Conservation (phyloP, 2,888 invertebrate genomes). For the Osmoderma eremita region DNA sequence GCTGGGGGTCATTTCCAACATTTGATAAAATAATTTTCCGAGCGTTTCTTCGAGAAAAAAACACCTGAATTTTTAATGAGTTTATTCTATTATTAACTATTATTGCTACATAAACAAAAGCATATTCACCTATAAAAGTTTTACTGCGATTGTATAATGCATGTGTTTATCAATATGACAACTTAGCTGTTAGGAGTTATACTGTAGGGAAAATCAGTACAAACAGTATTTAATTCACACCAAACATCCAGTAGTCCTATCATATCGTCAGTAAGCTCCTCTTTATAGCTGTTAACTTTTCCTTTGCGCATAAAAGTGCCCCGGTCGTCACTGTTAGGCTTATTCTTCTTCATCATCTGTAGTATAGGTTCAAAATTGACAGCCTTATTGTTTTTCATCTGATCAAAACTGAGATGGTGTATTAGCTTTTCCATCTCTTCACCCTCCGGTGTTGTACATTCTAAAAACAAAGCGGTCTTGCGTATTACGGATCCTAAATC, state of each 20-base stretch:
- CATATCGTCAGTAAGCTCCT: slow-evolving; percentile 75
- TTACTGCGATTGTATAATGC: no score
- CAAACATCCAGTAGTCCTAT: slow-evolving; percentile 78
- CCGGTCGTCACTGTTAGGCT: slow-evolving; percentile 55
- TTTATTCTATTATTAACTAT: no score
- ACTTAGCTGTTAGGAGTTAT: no score
- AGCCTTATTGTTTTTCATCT: slow-evolving; percentile 66
- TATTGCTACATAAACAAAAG: no score
- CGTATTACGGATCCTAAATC: slow-evolving; percentile 62
- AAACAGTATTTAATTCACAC: slow-evolving; percentile 71
- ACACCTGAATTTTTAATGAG: no score
- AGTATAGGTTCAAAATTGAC: slow-evolving; percentile 59
- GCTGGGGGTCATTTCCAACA: no score
- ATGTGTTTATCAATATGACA: no score
- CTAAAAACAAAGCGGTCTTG: slow-evolving; percentile 62
- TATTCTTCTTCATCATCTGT: slow-evolving; percentile 17
- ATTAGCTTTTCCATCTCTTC: slow-evolving; percentile 60
- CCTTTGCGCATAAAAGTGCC: slow-evolving; percentile 65
- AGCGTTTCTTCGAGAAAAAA: no score
- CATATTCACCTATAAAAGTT: no score
- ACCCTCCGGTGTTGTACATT: slow-evolving; percentile 54
- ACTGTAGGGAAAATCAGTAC: slow-evolving; percentile 64
- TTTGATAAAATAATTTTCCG: no score
- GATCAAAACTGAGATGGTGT: slow-evolving; percentile 65
- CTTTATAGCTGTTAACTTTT: slow-evolving; percentile 60